A percentile compares a stretch with the other conserved stretches of the same genome.
phyloP scores from a whole-genome alignment of 2,113 vertebrate genomes.

The Ptyas mucosa region DNA sequence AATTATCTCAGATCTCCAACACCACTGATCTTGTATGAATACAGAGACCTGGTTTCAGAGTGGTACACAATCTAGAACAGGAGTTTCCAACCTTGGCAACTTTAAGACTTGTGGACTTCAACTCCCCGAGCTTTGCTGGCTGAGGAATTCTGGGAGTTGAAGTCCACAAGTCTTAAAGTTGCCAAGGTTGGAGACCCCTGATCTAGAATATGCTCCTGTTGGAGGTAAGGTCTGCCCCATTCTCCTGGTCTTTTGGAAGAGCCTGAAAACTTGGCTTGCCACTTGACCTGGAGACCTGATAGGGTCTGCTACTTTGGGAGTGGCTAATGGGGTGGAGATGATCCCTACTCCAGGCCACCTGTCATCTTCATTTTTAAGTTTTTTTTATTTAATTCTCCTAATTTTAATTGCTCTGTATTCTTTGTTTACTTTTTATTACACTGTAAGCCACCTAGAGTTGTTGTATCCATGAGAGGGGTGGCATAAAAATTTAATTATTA shows the following conservation, averaged over 20 bases:
- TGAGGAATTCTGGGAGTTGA: no score
- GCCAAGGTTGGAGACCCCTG: no score
- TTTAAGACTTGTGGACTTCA: no score
- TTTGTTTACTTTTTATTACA: neutral
- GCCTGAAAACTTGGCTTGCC: neutral
- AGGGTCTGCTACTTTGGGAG: neutral
- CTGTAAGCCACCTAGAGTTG: neutral
- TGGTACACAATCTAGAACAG: neutral
- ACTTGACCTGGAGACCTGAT: neutral
- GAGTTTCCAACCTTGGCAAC: no score
- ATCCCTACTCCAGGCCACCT: neutral
- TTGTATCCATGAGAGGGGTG: neutral
- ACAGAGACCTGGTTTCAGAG: neutral
- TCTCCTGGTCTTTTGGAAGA: neutral
- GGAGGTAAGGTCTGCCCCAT: neutral
- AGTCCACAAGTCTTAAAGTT: no score
- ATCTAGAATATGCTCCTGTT: neutral
- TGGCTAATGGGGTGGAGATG: neutral
- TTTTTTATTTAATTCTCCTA: neutral
- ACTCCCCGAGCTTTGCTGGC: no score
- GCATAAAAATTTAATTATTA: neutral
- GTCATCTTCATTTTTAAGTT: neutral
- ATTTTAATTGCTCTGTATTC: neutral
- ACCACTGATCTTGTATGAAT: neutral
- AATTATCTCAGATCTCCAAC: neutral